A percentile compares a stretch with the other conserved stretches of the same genome.
Evolutionary conservation across 1,140 invertebrate species (phyloP).

Genomic region (Dufourea novaeangliae): DNA sequence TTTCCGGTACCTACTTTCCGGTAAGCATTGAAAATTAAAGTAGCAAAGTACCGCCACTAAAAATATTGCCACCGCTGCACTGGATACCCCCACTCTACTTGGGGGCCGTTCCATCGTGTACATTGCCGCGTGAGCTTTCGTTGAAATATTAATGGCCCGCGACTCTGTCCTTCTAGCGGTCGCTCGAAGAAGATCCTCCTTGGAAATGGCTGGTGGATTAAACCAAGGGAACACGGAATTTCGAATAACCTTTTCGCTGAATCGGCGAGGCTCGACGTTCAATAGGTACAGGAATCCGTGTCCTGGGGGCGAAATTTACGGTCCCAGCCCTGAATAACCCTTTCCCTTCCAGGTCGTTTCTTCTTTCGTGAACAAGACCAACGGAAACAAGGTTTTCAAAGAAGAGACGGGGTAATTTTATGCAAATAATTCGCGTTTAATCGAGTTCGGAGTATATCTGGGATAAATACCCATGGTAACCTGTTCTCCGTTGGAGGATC

Average conservation of each 20-base stretch:
- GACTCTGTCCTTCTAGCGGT: neutral
- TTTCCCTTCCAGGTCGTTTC: neutral
- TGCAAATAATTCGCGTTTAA: neutral
- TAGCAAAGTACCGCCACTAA: slow-evolving; percentile 21
- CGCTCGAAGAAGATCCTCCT: neutral
- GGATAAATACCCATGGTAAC: neutral
- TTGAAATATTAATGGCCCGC: too few relatives aligned
- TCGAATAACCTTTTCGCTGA: neutral
- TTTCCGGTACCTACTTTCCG: slow-evolving; percentile 46
- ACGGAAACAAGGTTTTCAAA: too few relatives aligned
- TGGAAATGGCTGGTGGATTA: neutral
- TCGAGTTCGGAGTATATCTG: neutral
- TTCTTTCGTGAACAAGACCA: neutral
- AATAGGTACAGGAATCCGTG: neutral
- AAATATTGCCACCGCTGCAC: slow-evolving; percentile 21
- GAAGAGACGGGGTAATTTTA: neutral
- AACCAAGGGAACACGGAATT: neutral
- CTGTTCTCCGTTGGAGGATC: too few relatives aligned
- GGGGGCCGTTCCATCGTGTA: neutral
- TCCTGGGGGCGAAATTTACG: neutral
- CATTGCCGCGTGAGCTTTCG: too few relatives aligned
- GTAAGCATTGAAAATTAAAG: slow-evolving; percentile 44
- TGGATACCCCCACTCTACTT: neutral
- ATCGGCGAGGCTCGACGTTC: neutral
- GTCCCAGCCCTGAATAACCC: neutral